phyloP scores from a whole-genome alignment of 2,797 vertebrate genomes.

The Sebastes aleutianus region DNA sequence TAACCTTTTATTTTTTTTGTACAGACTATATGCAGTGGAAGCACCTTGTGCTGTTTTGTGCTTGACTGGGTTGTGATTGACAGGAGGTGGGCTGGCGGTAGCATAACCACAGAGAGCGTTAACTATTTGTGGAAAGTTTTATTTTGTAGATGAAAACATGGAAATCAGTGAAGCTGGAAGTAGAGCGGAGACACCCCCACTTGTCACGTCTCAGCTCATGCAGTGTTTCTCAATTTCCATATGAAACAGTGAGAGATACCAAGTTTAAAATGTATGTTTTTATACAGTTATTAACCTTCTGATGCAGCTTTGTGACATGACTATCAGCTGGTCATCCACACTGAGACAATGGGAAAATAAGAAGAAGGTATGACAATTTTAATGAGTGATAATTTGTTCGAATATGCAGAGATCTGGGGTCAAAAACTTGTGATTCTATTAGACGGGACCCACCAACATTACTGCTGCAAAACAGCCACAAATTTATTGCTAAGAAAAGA shows the following conservation, averaged over 20 bases:
- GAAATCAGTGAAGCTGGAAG: neutral
- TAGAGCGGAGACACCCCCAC: neutral
- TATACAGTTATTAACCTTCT: neutral
- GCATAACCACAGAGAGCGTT: neutral
- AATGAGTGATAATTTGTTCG: neutral
- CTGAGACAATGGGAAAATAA: neutral
- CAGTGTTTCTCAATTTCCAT: neutral
- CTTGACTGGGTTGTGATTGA: neutral
- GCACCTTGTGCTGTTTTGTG: neutral
- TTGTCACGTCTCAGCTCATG: neutral
- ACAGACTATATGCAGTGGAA: neutral
- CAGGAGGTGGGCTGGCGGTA: neutral
- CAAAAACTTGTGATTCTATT: neutral
- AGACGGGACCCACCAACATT: neutral
- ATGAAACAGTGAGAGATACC: neutral
- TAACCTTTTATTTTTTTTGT: neutral
- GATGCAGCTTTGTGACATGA: neutral
- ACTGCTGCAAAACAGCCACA: neutral
- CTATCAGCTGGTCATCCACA: neutral
- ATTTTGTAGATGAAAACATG: slow-evolving; percentile 10
- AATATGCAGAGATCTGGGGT: neutral
- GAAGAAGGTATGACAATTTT: neutral
- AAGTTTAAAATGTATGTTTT: neutral
- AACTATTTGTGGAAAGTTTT: neutral
- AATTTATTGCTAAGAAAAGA: too few species aligned